These are phyloP conservation scores for Bombus sylvicola DNA, from an alignment of 1,140 invertebrate species.

Conservation along the genomic window DNA sequence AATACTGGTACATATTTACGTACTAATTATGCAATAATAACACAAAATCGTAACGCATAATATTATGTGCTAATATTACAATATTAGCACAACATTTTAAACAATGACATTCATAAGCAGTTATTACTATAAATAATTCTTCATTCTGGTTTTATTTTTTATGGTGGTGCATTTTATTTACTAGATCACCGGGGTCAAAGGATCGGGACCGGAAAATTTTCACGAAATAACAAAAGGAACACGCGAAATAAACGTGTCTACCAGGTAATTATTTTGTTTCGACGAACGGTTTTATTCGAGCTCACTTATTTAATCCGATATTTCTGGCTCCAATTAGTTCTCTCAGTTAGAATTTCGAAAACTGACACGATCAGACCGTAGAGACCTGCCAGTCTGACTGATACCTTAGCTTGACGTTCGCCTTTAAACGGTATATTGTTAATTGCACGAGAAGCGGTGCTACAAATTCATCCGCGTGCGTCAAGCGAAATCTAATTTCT, in stretches of 20 bases:
- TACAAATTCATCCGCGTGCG: not conserved
- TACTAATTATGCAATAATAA: not conserved
- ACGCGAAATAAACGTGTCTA: not conserved
- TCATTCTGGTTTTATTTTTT: not conserved
- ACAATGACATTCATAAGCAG: not conserved
- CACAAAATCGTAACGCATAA: not conserved
- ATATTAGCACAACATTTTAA: not conserved
- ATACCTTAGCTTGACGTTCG: not conserved
- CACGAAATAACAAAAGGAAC: not conserved
- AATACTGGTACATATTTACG: not conserved
- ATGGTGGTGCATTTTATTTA: not conserved
- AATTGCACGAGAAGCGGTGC: not conserved
- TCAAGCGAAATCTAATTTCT: not conserved
- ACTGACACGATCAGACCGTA: not conserved
- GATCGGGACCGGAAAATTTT: not conserved
- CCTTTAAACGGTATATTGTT: not conserved
- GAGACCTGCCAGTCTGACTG: not conserved
- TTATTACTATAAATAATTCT: not conserved
- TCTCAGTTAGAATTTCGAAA: constrained; percentile 15
- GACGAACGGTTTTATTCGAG: constrained; percentile 13
- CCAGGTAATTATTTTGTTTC: constrained; percentile 17
- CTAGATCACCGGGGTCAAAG: not conserved
- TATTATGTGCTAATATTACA: no score
- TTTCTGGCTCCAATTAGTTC: constrained; percentile 2
- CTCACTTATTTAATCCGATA: constrained; percentile 9